Percentiles rank a stretch among this genome's conserved stretches.
Evolutionary conservation across 2,113 vertebrate species (phyloP).

Genomic region (Nematolebias whitei): DNA sequence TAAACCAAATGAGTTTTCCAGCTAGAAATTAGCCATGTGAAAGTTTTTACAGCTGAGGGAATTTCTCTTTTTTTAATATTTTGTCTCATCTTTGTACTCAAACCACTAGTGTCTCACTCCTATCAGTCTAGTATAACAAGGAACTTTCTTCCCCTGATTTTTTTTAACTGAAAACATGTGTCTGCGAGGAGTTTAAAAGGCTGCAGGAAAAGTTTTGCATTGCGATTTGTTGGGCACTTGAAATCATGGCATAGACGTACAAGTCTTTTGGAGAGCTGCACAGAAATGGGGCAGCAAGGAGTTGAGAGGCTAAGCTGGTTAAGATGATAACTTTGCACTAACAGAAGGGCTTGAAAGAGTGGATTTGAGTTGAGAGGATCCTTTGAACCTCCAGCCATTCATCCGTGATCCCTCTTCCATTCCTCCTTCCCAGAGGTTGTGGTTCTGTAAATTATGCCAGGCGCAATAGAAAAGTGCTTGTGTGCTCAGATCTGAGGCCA

Average conservation of each 20-base stretch:
- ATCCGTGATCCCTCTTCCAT: slow-evolving; percentile 47
- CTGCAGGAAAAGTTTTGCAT: slow-evolving; percentile 14
- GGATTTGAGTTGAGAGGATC: slow-evolving; percentile 42
- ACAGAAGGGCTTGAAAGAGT: slow-evolving; percentile 46
- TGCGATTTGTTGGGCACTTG: slow-evolving; percentile 21
- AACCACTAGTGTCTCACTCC: slow-evolving; percentile 17
- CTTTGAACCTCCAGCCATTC: slow-evolving; percentile 59
- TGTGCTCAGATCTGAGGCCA: slow-evolving; percentile 51
- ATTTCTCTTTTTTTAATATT: slow-evolving; percentile 27
- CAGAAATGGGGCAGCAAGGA: slow-evolving; percentile 20
- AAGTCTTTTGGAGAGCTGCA: slow-evolving; percentile 31
- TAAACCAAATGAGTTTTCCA: slow-evolving; percentile 38
- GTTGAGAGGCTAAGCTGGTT: slow-evolving; percentile 23
- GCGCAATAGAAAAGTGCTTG: slow-evolving; percentile 50
- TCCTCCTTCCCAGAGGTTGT: slow-evolving; percentile 58
- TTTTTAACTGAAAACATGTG: slow-evolving; percentile 6
- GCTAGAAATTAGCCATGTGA: slow-evolving; percentile 26
- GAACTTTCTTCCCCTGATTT: slow-evolving; percentile 2
- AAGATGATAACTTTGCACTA: slow-evolving; percentile 36
- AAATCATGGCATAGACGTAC: slow-evolving; percentile 11
- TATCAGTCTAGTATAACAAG: slow-evolving; percentile 13
- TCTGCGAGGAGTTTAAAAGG: slow-evolving; percentile 8
- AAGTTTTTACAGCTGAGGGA: slow-evolving; percentile 15
- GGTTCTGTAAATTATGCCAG: slow-evolving; percentile 68
- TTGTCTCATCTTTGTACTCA: slow-evolving; percentile 20